These are phyloP conservation scores for Lasioglossum figueresi DNA, from an alignment of 2,888 invertebrate species.

Conservation along the genomic window DNA sequence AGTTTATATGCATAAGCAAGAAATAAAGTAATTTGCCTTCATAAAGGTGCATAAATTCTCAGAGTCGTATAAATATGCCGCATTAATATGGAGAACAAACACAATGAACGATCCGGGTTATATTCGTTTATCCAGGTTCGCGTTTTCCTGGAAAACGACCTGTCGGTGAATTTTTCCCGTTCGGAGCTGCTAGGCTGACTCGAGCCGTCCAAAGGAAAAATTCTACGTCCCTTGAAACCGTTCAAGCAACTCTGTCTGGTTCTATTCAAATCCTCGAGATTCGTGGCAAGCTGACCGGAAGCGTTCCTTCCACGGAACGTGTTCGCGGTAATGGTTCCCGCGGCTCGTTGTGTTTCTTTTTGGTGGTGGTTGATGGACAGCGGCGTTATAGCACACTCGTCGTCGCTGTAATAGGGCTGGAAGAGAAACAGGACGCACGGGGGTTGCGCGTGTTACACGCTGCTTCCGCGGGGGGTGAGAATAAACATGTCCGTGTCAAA, in stretches of 20 bases:
- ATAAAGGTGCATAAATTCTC: not conserved
- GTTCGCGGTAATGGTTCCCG: slow-evolving; percentile 6
- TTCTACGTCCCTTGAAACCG: not conserved
- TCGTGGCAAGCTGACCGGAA: slow-evolving; percentile 62
- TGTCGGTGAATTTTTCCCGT: not conserved
- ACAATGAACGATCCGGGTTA: not conserved
- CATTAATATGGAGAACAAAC: not conserved
- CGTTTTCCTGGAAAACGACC: not conserved
- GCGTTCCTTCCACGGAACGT: slow-evolving; percentile 33
- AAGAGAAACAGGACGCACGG: slow-evolving; percentile 40
- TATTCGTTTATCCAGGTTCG: not conserved
- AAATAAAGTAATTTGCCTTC: not conserved
- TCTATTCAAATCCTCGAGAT: slow-evolving; percentile 31
- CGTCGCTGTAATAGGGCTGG: slow-evolving; percentile 61
- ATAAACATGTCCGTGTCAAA: slow-evolving; percentile 70
- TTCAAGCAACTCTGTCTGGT: slow-evolving; percentile 56
- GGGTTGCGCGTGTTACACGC: slow-evolving; percentile 51
- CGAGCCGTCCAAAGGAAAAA: not conserved
- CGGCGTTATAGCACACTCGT: slow-evolving; percentile 63
- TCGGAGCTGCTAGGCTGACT: not conserved
- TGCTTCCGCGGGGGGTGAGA: slow-evolving; percentile 63
- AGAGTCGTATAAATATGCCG: not conserved
- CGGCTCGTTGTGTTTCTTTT: slow-evolving; percentile 11
- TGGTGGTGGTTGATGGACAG: slow-evolving; percentile 26
- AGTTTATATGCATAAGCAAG: not conserved